Evolutionary conservation across 1,140 invertebrate genomes (phyloP).

Genomic region (Bombus difficillimus): DNA sequence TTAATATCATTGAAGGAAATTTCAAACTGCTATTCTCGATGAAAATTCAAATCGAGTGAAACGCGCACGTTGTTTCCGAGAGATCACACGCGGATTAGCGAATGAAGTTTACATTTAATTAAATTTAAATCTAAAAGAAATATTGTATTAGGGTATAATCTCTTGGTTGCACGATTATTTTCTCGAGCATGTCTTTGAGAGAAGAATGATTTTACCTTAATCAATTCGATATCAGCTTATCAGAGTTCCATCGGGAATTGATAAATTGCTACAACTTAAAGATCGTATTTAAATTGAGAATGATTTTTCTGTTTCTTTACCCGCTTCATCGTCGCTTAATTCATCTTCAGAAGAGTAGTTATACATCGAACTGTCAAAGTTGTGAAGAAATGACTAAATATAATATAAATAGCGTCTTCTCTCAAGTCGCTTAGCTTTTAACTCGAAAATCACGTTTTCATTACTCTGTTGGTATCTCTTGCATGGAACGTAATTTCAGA

Average conservation of each 20-base stretch:
- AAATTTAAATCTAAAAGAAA: conserved; percentile 21
- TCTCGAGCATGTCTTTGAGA: neutral
- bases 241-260: neutral
- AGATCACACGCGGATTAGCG: neutral
- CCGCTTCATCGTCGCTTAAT: no score
- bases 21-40: neutral
- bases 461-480: no score
- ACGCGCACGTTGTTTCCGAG: no score
- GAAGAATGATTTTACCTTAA: neutral
- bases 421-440: no score
- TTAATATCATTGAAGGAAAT: neutral
- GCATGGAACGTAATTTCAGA: no score
- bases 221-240: conserved; percentile 20
- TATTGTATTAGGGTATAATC: neutral
- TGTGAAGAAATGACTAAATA: no score
- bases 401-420: no score
- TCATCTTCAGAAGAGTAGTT: neutral
- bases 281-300: neutral
- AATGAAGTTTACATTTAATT: conserved; percentile 20
- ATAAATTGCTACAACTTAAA: neutral
- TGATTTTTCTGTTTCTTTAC: no score
- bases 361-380: no score
- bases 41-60: neutral
- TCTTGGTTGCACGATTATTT: neutral
- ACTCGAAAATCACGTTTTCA: no score